These are phyloP conservation scores for Oriolus oriolus DNA, from an alignment of 2,113 vertebrate species.

Conservation along the genomic window DNA sequence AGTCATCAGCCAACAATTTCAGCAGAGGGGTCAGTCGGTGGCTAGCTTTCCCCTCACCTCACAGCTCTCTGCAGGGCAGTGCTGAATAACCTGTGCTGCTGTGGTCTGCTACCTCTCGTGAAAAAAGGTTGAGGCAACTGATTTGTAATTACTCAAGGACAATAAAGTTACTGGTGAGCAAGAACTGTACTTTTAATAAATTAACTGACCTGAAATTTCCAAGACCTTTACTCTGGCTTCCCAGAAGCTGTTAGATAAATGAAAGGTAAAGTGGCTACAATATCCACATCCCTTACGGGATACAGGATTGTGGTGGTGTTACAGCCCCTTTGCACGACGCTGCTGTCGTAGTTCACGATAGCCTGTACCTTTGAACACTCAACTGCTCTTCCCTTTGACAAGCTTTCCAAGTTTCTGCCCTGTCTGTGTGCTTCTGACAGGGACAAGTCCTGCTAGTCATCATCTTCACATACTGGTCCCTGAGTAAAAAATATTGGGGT, in stretches of 20 bases:
- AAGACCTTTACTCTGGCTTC: background rate
- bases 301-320: background rate
- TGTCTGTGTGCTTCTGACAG: background rate
- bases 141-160: background rate
- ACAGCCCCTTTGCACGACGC: background rate
- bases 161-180: background rate
- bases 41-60: background rate
- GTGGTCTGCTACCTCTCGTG: background rate
- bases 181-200: background rate
- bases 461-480: background rate
- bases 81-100: background rate
- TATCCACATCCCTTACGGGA: background rate
- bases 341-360: background rate
- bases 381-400: background rate
- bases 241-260: background rate
- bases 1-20: background rate
- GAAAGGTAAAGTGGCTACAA: background rate
- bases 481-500: background rate
- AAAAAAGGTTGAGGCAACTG: background rate
- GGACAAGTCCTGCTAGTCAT: background rate
- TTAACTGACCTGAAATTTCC: background rate
- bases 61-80: background rate
- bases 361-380: background rate
- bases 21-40: background rate
- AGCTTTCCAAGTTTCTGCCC: background rate